phyloP scores from a whole-genome alignment of 2,797 vertebrate species.

The Arnoldichthys spilopterus region DNA sequence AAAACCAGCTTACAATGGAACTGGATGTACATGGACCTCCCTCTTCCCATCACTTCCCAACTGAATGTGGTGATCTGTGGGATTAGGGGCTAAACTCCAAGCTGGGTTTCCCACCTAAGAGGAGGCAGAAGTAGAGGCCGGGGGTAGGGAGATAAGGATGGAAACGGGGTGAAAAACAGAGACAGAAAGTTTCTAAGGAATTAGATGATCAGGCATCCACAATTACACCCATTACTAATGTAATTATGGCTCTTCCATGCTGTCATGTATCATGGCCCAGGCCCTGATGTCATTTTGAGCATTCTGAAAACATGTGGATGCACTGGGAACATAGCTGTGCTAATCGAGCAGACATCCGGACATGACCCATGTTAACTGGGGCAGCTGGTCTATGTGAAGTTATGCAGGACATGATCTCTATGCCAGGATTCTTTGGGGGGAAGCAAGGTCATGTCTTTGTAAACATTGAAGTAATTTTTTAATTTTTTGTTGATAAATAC shows the following conservation, averaged over 20 bases:
- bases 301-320: constrained; percentile 54
- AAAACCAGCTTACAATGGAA: constrained; percentile 55
- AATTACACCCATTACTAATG: constrained; percentile 58
- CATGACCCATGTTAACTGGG: constrained; percentile 26
- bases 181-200: constrained; percentile 50
- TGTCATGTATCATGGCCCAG: constrained; percentile 66
- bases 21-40: constrained; percentile 56
- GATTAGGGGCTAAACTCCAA: constrained; percentile 48
- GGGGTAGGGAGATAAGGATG: constrained; percentile 22
- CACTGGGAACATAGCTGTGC: constrained; percentile 59
- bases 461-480: neutral
- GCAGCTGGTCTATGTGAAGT: constrained; percentile 31
- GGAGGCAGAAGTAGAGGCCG: neutral
- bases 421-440: constrained; percentile 1
- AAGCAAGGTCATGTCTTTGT: neutral
- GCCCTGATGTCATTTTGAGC: constrained; percentile 66
- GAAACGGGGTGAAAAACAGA: constrained; percentile 47
- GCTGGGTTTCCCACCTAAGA: constrained; percentile 29
- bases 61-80: constrained; percentile 48
- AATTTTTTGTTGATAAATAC: neutral
- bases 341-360: constrained; percentile 69
- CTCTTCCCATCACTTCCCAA: constrained; percentile 57
- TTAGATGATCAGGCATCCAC: neutral
- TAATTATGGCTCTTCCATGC: constrained; percentile 61
- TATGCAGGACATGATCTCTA: constrained; percentile 7